Conservation (phyloP, 2,113 vertebrate genomes). For the Anarhynchus alexandrinus region DNA sequence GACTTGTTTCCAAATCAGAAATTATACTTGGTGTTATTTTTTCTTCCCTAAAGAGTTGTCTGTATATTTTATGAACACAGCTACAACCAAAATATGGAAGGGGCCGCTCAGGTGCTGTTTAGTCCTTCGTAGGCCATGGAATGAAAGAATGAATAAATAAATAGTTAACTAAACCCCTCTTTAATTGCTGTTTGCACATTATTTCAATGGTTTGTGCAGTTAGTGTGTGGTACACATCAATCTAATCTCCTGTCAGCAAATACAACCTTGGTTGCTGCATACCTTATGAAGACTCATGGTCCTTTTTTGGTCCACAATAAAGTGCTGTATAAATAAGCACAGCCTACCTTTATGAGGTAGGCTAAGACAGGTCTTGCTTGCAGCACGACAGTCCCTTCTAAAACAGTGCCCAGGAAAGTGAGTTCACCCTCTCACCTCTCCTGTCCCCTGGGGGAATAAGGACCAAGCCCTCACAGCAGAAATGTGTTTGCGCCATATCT, state of each 20-base stretch:
- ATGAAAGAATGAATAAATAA: neutral
- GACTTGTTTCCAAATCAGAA: neutral
- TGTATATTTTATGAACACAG: neutral
- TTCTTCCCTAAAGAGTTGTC: neutral
- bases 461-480: neutral
- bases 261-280: neutral
- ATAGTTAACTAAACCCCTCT: neutral
- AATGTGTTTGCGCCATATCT: neutral
- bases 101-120: neutral
- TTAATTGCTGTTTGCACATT: neutral
- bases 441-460: neutral
- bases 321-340: neutral
- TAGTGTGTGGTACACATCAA: neutral
- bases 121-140: neutral
- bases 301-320: neutral
- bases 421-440: neutral
- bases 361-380: neutral
- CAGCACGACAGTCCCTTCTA: neutral
- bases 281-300: neutral
- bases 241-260: neutral
- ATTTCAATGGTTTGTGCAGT: neutral
- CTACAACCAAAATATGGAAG: neutral
- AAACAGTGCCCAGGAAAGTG: rapidly evolving
- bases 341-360: neutral
- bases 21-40: neutral